phyloP scores from a whole-genome alignment of 2,888 invertebrate genomes.

The Megamerina dolium region DNA sequence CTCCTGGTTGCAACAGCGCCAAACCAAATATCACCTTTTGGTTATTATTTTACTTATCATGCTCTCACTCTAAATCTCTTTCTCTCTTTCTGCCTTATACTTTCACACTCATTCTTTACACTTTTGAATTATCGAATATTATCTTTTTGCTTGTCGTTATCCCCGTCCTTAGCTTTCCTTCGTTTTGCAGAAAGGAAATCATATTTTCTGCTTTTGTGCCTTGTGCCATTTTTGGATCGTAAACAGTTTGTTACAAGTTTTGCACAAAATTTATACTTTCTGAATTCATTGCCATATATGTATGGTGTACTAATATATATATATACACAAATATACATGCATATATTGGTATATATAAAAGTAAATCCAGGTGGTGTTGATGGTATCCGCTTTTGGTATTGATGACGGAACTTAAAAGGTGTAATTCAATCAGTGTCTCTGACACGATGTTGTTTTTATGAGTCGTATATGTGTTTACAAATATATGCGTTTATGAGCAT shows the following conservation, averaged over 20 bases:
- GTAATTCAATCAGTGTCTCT: conserved; percentile 35
- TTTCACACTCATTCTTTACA: conserved; percentile 1
- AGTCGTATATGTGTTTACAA: no score
- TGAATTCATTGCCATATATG: no score
- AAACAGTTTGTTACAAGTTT: conserved; percentile 40
- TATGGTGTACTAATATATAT: no score
- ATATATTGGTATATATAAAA: not conserved
- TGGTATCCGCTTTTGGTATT: conserved; percentile 43
- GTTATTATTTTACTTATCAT: not conserved
- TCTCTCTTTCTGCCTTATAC: conserved; percentile 1
- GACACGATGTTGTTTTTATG: no score
- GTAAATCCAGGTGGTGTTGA: conserved; percentile 40
- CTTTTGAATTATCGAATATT: conserved; percentile 35
- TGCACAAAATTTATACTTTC: conserved; percentile 39
- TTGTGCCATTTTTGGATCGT: conserved; percentile 38
- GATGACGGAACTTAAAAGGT: conserved; percentile 40
- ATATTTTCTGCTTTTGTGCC: conserved; percentile 46
- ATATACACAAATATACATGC: not conserved
- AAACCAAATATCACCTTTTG: no score
- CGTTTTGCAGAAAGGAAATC: conserved; percentile 44
- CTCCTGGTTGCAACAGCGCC: no score
- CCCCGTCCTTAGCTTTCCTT: no score
- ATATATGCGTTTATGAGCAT: no score
- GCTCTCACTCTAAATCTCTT: not conserved
- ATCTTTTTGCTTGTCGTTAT: conserved; percentile 43